These are phyloP conservation scores for Solenopsis fugax DNA, from an alignment of 1,140 invertebrate species.

Conservation along the genomic window DNA sequence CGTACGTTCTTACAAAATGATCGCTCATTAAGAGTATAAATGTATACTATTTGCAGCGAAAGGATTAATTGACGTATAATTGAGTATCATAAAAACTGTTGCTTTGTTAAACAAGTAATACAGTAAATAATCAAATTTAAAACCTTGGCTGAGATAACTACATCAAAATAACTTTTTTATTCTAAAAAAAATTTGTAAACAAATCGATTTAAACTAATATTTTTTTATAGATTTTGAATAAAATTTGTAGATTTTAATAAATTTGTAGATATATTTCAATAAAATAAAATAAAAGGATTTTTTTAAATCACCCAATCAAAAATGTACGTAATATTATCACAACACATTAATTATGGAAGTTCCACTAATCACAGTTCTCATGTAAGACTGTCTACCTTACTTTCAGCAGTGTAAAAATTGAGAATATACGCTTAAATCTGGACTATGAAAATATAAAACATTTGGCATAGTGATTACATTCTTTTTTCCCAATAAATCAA, in stretches of 20 bases:
- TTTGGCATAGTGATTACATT: constrained; percentile 43
- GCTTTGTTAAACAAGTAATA: constrained; percentile 1
- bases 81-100: constrained; percentile 64
- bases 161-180: constrained; percentile 67
- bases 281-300: constrained; percentile 44
- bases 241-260: constrained; percentile 10
- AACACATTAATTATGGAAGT: constrained; percentile 65
- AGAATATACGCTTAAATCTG: constrained; percentile 41
- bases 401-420: constrained; percentile 44
- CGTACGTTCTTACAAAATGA: background rate
- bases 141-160: constrained; percentile 44
- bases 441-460: constrained; percentile 57
- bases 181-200: constrained; percentile 22
- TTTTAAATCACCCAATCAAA: constrained; percentile 39
- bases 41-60: constrained; percentile 8
- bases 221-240: constrained; percentile 16
- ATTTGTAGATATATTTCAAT: constrained; percentile 13
- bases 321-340: constrained; percentile 56
- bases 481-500: constrained; percentile 54
- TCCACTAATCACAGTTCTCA: constrained; percentile 65
- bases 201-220: constrained; percentile 20
- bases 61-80: background rate
- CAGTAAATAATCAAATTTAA: constrained; percentile 8
- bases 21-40: background rate
- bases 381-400: constrained; percentile 52